phyloP scores from a whole-genome alignment of 2,797 vertebrate species.

The Podarcis siculus region DNA sequence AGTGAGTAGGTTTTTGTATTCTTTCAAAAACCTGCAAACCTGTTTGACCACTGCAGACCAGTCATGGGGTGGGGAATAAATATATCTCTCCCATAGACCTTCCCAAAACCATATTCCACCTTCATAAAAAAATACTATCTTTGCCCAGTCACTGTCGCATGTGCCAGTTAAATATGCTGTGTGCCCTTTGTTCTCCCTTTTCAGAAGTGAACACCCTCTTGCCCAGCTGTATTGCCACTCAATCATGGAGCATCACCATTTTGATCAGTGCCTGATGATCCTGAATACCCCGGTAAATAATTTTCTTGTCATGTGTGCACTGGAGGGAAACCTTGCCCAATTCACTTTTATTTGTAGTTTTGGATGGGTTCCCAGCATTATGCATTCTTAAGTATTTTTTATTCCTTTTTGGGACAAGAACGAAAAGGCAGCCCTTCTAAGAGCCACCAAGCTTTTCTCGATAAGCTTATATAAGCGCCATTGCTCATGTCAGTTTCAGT shows the following conservation, averaged over 20 bases:
- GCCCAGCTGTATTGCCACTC: slow-evolving; percentile 98
- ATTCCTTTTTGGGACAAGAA: slow-evolving; percentile 77
- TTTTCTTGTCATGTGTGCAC: slow-evolving; percentile 26
- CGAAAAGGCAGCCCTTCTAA: slow-evolving; percentile 49
- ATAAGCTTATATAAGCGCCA: slow-evolving; percentile 29
- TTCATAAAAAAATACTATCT: neutral
- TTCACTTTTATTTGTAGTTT: slow-evolving; percentile 70
- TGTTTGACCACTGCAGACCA: neutral
- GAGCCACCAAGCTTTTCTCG: slow-evolving; percentile 34
- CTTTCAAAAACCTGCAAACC: neutral
- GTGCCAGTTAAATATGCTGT: slow-evolving; percentile 15
- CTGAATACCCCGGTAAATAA: slow-evolving; percentile 93
- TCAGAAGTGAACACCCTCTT: slow-evolving; percentile 94
- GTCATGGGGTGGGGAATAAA: neutral
- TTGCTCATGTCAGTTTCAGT: slow-evolving; percentile 16
- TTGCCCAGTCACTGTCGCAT: neutral
- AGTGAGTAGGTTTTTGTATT: neutral
- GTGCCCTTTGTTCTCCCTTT: slow-evolving; percentile 40
- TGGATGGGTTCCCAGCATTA: slow-evolving; percentile 69
- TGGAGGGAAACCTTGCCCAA: slow-evolving; percentile 44
- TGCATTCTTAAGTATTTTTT: slow-evolving; percentile 64
- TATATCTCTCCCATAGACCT: neutral
- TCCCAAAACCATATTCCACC: neutral
- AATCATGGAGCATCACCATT: slow-evolving; percentile 98
- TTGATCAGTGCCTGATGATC: slow-evolving; percentile 99